Evolutionary conservation across 2,113 vertebrate species (phyloP), one percentile per base, ranked within the genome.

Genomic region (Anolis carolinensis): DNA sequence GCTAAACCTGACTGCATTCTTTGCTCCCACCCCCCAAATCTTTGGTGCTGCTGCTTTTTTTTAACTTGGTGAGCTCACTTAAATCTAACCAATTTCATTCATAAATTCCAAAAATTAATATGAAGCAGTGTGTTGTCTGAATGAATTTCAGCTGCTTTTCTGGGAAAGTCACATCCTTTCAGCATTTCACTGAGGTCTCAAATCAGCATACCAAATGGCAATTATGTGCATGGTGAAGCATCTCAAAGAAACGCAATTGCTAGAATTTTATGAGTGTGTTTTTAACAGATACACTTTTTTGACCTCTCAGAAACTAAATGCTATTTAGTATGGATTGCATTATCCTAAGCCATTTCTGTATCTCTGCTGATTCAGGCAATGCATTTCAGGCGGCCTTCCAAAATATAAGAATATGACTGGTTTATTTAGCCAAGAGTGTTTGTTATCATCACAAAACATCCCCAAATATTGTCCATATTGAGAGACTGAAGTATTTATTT

Each of bases 281-380:
- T 75, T 34, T 18, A 75, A 13, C 71, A 63, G 55, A 75, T 83
- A 63, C 10, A 30, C 67, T 82, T 59, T n/a, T 59, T 63, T 63
- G 55, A 83, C 71, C 55, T 44, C 36, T 18, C 59, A 62, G 48
- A 75, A 59, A 23, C 20, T 63, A 44, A 23, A 44, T 39, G 16
- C 71, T 83, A 63, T 73, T 83, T 83, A 63, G 71, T 44, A 65
- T 9, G 27, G 55, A 18, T 75, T 75, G 55, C 27, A 83, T 83
- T 63, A 75, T n/a, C 44, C 36, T 65, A 75, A 83, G 55, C 72
- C 25, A 75, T 44, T 75, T 63, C 63, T 62, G 18, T 75, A 75
- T 75, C 82, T 48, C 55, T 83, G 82, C 75, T 83, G 82, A 83
- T 83, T 83, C 82, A 83, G 82, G 82, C 82, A 63, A 48, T 44